Evolutionary conservation across 2,888 invertebrate species (phyloP).

Genomic region (Eumerus sabulonum): DNA sequence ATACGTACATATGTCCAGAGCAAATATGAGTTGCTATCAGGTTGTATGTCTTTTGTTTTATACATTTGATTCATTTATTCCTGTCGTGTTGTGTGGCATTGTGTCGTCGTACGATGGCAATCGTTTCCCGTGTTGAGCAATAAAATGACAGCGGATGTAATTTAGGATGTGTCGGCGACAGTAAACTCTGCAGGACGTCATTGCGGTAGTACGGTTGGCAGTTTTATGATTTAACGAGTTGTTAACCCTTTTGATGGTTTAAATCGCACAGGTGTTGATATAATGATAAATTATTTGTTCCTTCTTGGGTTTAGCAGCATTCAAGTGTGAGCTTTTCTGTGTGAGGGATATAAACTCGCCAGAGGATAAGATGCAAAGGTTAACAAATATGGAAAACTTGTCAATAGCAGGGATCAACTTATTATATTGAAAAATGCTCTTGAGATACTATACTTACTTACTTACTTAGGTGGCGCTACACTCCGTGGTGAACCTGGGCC

Average conservation of each 20-base stretch:
- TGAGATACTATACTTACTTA: no score
- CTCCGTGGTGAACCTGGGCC: no score
- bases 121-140: constrained; percentile 45
- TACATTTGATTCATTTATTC: constrained; percentile 55
- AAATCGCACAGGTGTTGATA: constrained; percentile 58
- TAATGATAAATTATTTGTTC: constrained; percentile 49
- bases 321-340: no score
- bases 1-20: constrained; percentile 55
- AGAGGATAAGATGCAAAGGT: no score
- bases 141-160: constrained; percentile 61
- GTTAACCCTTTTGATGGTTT: constrained; percentile 57
- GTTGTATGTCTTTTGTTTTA: constrained; percentile 52
- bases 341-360: no score
- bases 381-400: no score
- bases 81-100: constrained; percentile 4
- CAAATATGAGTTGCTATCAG: constrained; percentile 63
- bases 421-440: no score
- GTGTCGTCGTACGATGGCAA: constrained; percentile 15
- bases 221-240: constrained; percentile 43
- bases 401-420: no score
- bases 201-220: constrained; percentile 32
- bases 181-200: constrained; percentile 34
- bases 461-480: no score
- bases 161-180: constrained; percentile 37
- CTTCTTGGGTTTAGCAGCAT: no score